Evolutionary conservation across 37 sponge, comb jelly and placozoan genomes (phyloP), one percentile per base, ranked within the genome.

Genomic region (Oopsacas minuta): DNA sequence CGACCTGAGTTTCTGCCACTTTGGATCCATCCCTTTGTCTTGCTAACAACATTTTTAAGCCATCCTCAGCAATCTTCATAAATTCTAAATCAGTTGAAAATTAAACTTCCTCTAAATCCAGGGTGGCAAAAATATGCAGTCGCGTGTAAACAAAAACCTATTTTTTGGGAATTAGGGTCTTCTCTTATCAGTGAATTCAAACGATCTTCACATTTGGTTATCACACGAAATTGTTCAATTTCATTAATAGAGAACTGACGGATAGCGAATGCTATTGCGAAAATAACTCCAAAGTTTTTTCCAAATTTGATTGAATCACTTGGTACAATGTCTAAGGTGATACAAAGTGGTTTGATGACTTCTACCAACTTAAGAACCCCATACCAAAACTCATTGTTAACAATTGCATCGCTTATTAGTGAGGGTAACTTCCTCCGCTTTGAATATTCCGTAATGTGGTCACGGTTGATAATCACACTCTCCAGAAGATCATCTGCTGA

Each of bases 401-500:
- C 75, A 61, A 61, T 61, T 61, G 75, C 22, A 61, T 61, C 75
- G 28, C 17, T 61, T 46, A 46, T 46, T 46, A 46, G 51, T 46
- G 51, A 22, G 17, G 51, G 51, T 46, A 46, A 46, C 75, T 12
- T 61, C 75, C 28, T 61, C 17, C 22, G 22, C 28, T 61, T 61
- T 61, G 75, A 61, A 61, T 61, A 61, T 61, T 61, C 22, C 7
- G 22, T 5, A 34, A 3, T 61, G 22, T 61, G 22, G 75, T 61
- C 32, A 61, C 75, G 75, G 49, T 42, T 61, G 30, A 61, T 61
- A 61, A 61, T 61, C 75, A 61, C 75, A 61, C 75, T 61, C 5
- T 61, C 75, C 75, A 61, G 75, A 61, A 61, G 75, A 61, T 61
- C 75, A 61, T 61, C 22, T 61, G 7, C 75, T 61, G 75, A 61